phyloP scores from a whole-genome alignment of 2,797 vertebrate genomes.

The Alauda arvensis region DNA sequence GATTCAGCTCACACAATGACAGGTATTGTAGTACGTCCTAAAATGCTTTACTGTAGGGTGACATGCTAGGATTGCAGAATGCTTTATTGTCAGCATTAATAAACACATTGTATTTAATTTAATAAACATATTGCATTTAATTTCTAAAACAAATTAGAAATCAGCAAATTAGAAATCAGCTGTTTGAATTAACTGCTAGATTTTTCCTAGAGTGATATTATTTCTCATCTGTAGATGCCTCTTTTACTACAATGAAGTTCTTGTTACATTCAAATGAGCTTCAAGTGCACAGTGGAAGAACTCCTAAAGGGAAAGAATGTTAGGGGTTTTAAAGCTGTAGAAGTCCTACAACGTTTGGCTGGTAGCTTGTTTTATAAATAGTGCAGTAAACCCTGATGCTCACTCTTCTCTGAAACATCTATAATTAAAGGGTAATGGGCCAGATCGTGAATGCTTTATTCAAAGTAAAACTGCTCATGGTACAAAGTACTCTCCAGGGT shows the following conservation, averaged over 20 bases:
- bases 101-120: conserved; percentile 3
- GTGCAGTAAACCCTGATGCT: conserved; percentile 34
- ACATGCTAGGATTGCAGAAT: neutral
- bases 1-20: neutral
- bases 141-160: neutral
- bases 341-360: neutral
- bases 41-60: neutral
- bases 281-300: neutral
- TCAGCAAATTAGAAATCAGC: neutral
- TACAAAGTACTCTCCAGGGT: conserved; percentile 47
- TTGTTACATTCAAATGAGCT: neutral
- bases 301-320: neutral
- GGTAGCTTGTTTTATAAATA: conserved; percentile 49
- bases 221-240: neutral
- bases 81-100: neutral
- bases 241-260: neutral
- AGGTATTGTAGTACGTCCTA: neutral
- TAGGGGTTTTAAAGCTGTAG: neutral
- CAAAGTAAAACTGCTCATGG: conserved; percentile 23
- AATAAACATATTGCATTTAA: conserved; percentile 4
- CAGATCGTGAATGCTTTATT: conserved; percentile 44
- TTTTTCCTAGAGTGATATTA: neutral
- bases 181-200: neutral
- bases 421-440: conserved; percentile 59
- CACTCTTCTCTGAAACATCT: conserved; percentile 42